Evolutionary conservation across 2,797 vertebrate genomes (phyloP).

Genomic region (Sparus aurata): DNA sequence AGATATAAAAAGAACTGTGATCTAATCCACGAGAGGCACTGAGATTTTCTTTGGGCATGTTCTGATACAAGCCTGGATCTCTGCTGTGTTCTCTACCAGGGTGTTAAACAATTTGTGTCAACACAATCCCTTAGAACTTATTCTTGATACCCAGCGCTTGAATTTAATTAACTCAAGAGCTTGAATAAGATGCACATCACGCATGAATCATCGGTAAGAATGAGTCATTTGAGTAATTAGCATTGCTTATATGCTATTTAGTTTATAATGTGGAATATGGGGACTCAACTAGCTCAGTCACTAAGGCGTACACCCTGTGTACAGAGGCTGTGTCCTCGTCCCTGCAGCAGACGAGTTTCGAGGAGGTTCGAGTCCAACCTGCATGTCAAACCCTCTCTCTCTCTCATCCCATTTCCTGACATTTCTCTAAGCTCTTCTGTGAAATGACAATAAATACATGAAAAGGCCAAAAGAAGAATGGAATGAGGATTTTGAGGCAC

Average conservation of each 20-base stretch:
- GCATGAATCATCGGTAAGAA: not conserved
- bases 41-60: not conserved
- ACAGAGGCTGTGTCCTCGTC: no score
- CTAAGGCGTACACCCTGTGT: no score
- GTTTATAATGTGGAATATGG: not conserved
- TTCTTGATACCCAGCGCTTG: not conserved
- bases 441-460: no score
- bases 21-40: conserved; percentile 16
- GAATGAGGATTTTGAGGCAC: not conserved
- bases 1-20: conserved; percentile 28
- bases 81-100: not conserved
- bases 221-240: not conserved
- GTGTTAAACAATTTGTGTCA: not conserved
- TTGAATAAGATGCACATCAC: not conserved
- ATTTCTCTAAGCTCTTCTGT: no score
- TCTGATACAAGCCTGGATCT: conserved; percentile 16
- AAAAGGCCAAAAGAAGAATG: no score
- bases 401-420: no score
- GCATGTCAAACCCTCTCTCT: no score
- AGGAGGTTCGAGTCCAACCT: no score
- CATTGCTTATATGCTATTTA: not conserved
- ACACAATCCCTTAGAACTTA: not conserved
- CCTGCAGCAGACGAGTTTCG: no score
- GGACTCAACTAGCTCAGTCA: no score
- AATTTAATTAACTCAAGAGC: not conserved